A percentile compares a stretch with the other conserved stretches of the same genome.
Conservation (phyloP, 2,797 vertebrate species). For the Aldrovandia affinis region DNA sequence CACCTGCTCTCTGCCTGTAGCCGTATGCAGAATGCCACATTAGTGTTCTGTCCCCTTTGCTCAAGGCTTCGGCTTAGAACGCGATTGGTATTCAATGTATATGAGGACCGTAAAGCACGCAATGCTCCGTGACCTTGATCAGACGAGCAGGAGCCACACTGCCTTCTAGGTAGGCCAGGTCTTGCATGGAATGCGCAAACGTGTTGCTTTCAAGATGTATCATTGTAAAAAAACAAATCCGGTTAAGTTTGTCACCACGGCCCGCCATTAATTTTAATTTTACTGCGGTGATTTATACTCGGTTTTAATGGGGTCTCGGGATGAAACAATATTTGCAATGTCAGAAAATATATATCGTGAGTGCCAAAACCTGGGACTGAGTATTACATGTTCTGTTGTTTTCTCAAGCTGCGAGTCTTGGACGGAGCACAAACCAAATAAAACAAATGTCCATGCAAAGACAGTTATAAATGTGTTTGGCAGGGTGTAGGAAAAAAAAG, state of each 20-base stretch:
- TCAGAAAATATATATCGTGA: conserved; percentile 40
- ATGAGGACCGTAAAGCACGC: background rate
- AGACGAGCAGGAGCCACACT: conserved; percentile 39
- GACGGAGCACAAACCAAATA: no score
- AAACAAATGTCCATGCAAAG: no score
- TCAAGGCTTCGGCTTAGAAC: conserved; percentile 45
- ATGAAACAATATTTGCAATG: conserved; percentile 53
- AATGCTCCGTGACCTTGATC: background rate
- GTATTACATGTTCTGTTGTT: no score
- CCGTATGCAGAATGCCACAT: conserved; percentile 49
- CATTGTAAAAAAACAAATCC: conserved; percentile 32
- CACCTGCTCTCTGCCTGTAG: conserved; percentile 58
- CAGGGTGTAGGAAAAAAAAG: no score
- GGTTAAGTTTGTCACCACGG: background rate
- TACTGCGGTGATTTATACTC: background rate
- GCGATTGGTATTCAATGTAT: conserved; percentile 64
- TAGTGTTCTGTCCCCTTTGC: conserved; percentile 62
- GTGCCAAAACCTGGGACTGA: no score
- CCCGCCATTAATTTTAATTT: conserved; percentile 5
- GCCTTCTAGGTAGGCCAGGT: conserved; percentile 47
- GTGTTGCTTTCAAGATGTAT: conserved; percentile 1
- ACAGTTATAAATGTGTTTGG: no score
- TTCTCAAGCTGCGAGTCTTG: no score
- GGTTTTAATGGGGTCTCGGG: background rate
- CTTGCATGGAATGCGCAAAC: conserved; percentile 60